These are phyloP conservation scores for Gyrodactylus salaris DNA, from an alignment of 1,140 invertebrate genomes.

Conservation along the genomic window DNA sequence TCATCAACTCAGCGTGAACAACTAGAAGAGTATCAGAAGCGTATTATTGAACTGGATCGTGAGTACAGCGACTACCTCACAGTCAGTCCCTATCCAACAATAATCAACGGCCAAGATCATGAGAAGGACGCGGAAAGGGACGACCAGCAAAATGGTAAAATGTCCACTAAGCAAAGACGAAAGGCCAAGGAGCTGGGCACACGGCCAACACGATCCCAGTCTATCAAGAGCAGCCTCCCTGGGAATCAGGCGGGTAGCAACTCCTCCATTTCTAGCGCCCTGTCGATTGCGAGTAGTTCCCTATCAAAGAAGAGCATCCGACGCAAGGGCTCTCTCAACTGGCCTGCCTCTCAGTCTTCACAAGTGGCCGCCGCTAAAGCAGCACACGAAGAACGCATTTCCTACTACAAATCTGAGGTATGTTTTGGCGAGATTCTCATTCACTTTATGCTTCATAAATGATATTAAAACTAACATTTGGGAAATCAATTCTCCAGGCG, in stretches of 20 bases:
- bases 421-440: not conserved
- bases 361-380: not conserved
- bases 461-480: no score
- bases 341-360: not conserved
- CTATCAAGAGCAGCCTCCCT: not conserved
- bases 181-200: not conserved
- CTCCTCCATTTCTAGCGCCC: not conserved
- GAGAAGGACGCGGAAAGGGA: not conserved
- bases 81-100: not conserved
- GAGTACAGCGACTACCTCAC: not conserved
- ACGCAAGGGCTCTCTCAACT: not conserved
- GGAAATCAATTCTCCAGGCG: no score
- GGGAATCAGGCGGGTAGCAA: not conserved
- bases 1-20: not conserved
- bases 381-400: not conserved
- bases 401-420: not conserved
- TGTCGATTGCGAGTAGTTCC: not conserved
- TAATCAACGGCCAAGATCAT: not conserved
- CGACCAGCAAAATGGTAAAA: not conserved
- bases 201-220: not conserved
- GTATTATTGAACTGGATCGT: not conserved
- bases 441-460: not conserved
- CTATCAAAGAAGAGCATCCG: not conserved
- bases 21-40: not conserved
- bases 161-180: not conserved